These are phyloP conservation scores for Fissipunctia ypsillon DNA, from an alignment of 2,888 invertebrate genomes.

Conservation along the genomic window DNA sequence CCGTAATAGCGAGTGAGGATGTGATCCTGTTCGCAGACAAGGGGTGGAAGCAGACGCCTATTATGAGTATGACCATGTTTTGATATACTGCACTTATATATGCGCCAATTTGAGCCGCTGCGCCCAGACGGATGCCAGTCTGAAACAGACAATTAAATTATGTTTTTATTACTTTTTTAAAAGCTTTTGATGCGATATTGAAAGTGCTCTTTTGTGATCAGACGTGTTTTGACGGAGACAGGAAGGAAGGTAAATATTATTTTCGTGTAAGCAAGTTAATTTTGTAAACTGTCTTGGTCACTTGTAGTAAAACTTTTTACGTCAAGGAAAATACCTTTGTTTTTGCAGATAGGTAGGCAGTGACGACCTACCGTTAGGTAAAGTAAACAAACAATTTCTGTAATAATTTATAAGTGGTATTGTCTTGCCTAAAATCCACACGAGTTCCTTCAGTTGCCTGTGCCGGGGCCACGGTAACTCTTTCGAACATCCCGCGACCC, in stretches of 20 bases:
- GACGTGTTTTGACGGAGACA: conserved; percentile 13
- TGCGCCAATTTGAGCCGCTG: conserved; percentile 25
- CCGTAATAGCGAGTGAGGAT: conserved; percentile 60
- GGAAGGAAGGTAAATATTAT: conserved; percentile 9
- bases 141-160: conserved; percentile 68
- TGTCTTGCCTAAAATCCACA: no score
- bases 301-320: background rate
- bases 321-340: background rate
- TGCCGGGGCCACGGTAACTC: no score
- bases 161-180: conserved; percentile 55
- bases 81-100: conserved; percentile 35
- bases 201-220: conserved; percentile 37
- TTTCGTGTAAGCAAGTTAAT: conserved; percentile 15
- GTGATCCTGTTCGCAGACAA: conserved; percentile 59
- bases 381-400: background rate
- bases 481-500: no score
- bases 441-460: no score
- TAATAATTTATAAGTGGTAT: background rate
- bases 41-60: conserved; percentile 62
- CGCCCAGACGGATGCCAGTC: conserved; percentile 64
- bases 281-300: background rate
- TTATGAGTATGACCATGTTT: conserved; percentile 54
- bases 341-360: no score
- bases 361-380: no score
- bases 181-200: conserved; percentile 54